Evolutionary conservation across 1,140 invertebrate genomes (phyloP).

Genomic region (Cydia fagiglandana): DNA sequence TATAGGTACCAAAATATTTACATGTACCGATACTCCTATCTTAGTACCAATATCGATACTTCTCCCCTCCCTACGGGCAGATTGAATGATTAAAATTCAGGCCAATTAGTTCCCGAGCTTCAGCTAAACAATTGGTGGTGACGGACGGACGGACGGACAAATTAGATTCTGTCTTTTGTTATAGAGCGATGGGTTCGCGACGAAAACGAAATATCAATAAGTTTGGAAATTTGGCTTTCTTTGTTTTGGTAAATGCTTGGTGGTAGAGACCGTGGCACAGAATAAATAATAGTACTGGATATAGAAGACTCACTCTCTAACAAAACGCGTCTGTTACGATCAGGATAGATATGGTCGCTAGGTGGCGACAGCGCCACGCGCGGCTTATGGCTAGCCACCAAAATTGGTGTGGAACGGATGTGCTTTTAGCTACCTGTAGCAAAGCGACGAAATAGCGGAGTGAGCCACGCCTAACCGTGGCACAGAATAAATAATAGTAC

Average conservation of each 20-base stretch:
- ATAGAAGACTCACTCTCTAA: too few relatives aligned
- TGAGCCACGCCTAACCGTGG: too few relatives aligned
- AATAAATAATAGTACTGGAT: too few relatives aligned
- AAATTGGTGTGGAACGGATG: too few relatives aligned
- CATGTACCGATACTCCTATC: background rate
- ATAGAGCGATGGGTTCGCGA: background rate
- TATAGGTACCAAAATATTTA: too few relatives aligned
- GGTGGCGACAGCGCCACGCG: too few relatives aligned
- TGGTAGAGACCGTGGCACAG: background rate
- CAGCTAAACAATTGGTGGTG: conserved; percentile 29
- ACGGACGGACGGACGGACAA: conserved; percentile 12
- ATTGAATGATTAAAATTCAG: conserved; percentile 31
- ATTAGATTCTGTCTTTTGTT: conserved; percentile 29
- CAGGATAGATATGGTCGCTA: too few relatives aligned
- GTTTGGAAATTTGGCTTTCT: background rate
- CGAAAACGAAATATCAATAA: conserved; percentile 12
- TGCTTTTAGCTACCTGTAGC: too few relatives aligned
- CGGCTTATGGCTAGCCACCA: too few relatives aligned
- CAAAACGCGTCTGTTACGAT: too few relatives aligned
- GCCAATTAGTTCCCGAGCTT: conserved; percentile 5
- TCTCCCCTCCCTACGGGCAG: background rate
- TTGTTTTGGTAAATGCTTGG: background rate
- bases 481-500: too few relatives aligned
- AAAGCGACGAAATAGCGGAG: too few relatives aligned
- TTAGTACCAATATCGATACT: background rate